These are phyloP conservation scores for Sciurus carolinensis DNA, from an alignment of 2,797 vertebrate species.

Conservation along the genomic window DNA sequence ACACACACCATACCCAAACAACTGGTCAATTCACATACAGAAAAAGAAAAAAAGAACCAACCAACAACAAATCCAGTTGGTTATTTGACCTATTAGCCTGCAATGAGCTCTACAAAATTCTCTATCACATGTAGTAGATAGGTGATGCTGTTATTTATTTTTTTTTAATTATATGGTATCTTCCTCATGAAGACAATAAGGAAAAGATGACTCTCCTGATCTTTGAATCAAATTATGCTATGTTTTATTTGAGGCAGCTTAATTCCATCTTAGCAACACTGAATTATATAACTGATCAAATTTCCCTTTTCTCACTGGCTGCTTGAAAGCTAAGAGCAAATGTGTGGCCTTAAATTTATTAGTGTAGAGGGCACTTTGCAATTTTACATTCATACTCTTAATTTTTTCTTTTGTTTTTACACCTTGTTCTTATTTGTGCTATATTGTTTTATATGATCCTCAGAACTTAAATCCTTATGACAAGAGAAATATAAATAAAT, in stretches of 20 bases:
- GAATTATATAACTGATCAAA: background rate
- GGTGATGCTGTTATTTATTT: background rate
- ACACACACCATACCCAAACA: background rate
- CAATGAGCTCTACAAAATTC: background rate
- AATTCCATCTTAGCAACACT: background rate
- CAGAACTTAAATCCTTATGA: slow-evolving; percentile 23
- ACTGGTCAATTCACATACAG: background rate
- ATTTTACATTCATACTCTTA: background rate
- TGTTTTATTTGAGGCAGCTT: slow-evolving; percentile 22
- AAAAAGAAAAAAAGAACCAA: background rate
- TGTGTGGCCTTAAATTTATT: background rate
- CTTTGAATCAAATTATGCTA: background rate
- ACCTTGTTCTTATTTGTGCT: slow-evolving; percentile 11
- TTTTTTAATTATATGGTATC: too few species aligned
- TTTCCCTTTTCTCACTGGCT: slow-evolving; percentile 8
- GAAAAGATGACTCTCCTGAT: background rate
- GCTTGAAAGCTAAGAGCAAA: slow-evolving; percentile 9
- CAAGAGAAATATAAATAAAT: slow-evolving; percentile 50
- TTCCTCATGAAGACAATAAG: background rate
- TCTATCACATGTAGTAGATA: background rate
- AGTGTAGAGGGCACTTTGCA: background rate
- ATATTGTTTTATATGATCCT: background rate
- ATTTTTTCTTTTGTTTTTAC: background rate
- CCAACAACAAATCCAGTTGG: background rate
- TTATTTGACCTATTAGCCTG: background rate